phyloP scores from a whole-genome alignment of 2,797 vertebrate species.

The Pangasius djambal region DNA sequence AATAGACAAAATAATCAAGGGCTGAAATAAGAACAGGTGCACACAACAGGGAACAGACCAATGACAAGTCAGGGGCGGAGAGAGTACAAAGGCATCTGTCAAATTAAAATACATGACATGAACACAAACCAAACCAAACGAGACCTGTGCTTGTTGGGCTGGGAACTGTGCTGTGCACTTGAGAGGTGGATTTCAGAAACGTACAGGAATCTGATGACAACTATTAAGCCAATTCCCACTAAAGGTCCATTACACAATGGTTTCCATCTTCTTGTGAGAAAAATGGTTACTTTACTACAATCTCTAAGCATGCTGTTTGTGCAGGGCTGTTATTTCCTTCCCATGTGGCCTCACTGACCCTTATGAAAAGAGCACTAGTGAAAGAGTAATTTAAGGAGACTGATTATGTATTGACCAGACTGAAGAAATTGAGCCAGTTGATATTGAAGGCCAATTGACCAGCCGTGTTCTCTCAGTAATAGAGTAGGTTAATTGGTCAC shows the following conservation, averaged over 20 bases:
- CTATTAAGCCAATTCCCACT: neutral
- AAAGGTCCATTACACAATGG: neutral
- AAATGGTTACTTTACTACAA: neutral
- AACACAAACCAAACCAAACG: neutral
- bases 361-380: neutral
- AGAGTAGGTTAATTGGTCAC: conserved; percentile 27
- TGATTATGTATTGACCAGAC: conserved; percentile 41
- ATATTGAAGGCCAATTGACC: conserved; percentile 20
- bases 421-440: conserved; percentile 19
- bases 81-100: neutral
- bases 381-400: conserved; percentile 6
- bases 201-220: neutral
- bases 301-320: neutral
- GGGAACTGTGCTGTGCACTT: neutral
- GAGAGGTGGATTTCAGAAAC: neutral
- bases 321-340: neutral
- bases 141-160: neutral
- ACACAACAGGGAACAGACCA: neutral
- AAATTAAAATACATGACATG: neutral
- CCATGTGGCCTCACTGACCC: neutral
- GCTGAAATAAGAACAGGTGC: neutral
- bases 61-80: neutral
- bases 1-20: neutral
- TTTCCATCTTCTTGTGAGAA: neutral
- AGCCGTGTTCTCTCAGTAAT: conserved; percentile 27